A percentile compares a stretch with the other conserved stretches of the same genome.
phyloP scores from a whole-genome alignment of 2,113 vertebrate species.

The Neolamprologus tretocephalus region DNA sequence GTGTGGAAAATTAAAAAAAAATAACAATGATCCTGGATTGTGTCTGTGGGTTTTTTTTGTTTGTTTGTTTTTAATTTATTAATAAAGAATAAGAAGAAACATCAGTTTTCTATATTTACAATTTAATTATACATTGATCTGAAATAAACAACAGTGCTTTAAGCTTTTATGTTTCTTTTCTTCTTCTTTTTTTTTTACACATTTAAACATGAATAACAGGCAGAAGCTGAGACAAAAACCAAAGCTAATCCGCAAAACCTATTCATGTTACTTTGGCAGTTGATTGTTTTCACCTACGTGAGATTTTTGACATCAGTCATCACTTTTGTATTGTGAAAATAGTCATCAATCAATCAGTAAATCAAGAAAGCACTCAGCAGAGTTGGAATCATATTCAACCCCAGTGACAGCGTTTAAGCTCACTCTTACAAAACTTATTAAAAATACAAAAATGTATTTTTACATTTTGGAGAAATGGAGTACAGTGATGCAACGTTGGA shows the following conservation, averaged over 20 bases:
- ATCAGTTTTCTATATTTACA: background rate
- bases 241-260: background rate
- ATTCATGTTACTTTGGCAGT: background rate
- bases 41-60: background rate
- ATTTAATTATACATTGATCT: background rate
- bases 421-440: background rate
- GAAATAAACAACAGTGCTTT: background rate
- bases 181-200: background rate
- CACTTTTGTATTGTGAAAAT: background rate
- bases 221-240: background rate
- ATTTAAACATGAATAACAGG: background rate
- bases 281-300: background rate
- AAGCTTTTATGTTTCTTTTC: background rate
- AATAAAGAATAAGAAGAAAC: background rate
- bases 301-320: background rate
- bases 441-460: background rate
- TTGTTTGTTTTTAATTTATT: background rate
- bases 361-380: background rate
- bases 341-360: background rate
- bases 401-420: background rate
- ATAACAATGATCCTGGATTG: slow-evolving; percentile 42
- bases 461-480: too few relatives aligned
- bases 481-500: background rate
- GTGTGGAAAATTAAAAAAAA: slow-evolving; percentile 61
- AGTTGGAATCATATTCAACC: background rate